Percentiles rank a stretch among this genome's conserved stretches.
Evolutionary conservation across 2,888 invertebrate genomes (phyloP).

Genomic region (Nematopogon swammerdamellus): DNA sequence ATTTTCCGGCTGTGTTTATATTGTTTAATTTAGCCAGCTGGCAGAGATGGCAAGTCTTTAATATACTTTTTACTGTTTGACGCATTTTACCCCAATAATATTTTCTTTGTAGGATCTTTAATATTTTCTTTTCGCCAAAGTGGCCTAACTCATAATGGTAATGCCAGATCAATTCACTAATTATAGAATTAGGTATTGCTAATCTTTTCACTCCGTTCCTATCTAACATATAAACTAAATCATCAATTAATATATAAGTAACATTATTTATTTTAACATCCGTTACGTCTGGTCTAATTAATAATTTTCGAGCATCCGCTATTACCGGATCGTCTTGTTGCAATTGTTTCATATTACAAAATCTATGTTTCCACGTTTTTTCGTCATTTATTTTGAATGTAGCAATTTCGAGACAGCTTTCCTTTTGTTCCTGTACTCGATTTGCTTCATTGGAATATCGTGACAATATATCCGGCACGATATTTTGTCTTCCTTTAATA

Average conservation of each 20-base stretch:
- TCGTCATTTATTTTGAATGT: not conserved
- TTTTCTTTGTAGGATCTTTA: slow-evolving; percentile 10
- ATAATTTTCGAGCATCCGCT: too few species aligned
- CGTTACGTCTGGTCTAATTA: too few species aligned
- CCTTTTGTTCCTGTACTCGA: slow-evolving; percentile 1
- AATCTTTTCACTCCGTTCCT: too few species aligned
- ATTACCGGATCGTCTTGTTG: too few species aligned
- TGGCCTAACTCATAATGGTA: slow-evolving; percentile 12
- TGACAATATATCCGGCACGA: slow-evolving; percentile 16
- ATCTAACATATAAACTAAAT: too few species aligned
- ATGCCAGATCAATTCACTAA: too few species aligned
- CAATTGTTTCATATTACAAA: not conserved
- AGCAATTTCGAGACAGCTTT: slow-evolving; percentile 2
- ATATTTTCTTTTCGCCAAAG: slow-evolving; percentile 12
- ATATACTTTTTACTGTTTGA: too few species aligned
- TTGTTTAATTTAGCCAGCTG: too few species aligned
- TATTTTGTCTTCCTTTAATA: slow-evolving; percentile 14
- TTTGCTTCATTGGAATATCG: slow-evolving; percentile 9
- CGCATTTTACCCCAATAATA: not conserved
- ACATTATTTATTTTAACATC: too few species aligned
- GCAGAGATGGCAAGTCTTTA: too few species aligned
- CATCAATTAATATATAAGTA: too few species aligned
- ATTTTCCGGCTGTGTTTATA: not conserved
- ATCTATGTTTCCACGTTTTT: not conserved
- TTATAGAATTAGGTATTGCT: too few species aligned